Base-by-base conservation (phyloP, 1,140 invertebrate genomes). In the Polypedilum vanderplanki region DNA sequence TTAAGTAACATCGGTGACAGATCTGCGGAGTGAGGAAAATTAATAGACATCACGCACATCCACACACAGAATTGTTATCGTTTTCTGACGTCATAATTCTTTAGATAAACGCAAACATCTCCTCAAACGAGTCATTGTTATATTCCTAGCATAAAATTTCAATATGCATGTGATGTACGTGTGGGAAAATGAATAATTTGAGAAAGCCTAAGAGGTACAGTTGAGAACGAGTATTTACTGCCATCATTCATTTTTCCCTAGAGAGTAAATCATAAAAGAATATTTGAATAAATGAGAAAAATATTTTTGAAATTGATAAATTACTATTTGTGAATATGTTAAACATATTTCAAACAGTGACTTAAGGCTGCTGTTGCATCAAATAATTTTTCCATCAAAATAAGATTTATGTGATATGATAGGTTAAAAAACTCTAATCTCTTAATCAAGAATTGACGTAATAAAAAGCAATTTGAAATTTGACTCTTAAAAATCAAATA, bases 31-130 rank as follows among this genome's bases (percentile, higher is more conserved):
- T 12, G 12, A n/a, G 12, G 3, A 57, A 57, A 57, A 57, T 57
- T 57, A 57, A 57, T 57, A 57, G 46, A 57, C 46, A 57, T 57
- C 46, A 57, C 46, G 46, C 46, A 57, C n/a, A n/a, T 57, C 4
- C 46, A 33, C 46, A 57, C 46, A n/a, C 46, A 12, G 41, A 46
- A 15, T 12, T n/a, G 12, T 57, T 12, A 57, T 12, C 12, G 12
- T 57, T 15, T 57, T 57, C 41, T 46, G n/a, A 33, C 24, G 46
- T 57, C 46, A 33, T 33, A 1, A 33, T 33, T 33, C 24, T 33
- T 3, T 33, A 33, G 2, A 33, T 5, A 33, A 5, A 33, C 24
- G 5, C 24, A 57, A 57, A n/a, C 12, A 57, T n/a, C 46, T 12
- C 15, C 12, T 57, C 12, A n/a, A 57, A n/a, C n/a, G 10, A 15